phyloP scores from a whole-genome alignment of 2,113 vertebrate genomes.

The Gallinago paraguaiae region DNA sequence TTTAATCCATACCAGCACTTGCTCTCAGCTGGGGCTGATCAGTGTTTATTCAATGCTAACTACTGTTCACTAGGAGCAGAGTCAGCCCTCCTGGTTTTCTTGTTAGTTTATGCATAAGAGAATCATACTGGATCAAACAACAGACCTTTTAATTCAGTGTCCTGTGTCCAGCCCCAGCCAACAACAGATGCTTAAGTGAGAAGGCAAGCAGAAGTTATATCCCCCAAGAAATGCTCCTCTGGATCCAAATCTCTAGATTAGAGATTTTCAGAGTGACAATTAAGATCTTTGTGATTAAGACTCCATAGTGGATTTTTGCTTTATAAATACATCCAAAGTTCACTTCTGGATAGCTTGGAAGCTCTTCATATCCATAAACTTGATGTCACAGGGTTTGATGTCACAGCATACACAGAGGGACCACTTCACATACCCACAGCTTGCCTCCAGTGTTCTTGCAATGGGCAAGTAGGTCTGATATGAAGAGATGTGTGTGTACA shows the following conservation, averaged over 20 bases:
- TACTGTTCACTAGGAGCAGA: not conserved
- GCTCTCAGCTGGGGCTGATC: not conserved
- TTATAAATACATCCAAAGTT: not conserved
- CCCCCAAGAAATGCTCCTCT: not conserved
- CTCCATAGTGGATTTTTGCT: not conserved
- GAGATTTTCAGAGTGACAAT: not conserved
- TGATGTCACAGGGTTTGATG: not conserved
- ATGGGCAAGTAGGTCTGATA: fast-evolving
- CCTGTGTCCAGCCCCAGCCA: not conserved
- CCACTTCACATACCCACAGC: not conserved
- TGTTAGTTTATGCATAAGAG: not conserved
- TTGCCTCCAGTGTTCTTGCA: not conserved
- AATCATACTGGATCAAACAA: not conserved
- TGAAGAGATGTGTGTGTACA: not conserved
- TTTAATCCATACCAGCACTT: not conserved
- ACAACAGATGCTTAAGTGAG: not conserved
- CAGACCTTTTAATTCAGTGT: not conserved
- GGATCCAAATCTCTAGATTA: not conserved
- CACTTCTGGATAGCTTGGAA: not conserved
- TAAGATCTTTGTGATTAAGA: not conserved
- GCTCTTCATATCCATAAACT: not conserved
- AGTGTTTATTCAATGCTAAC: not conserved
- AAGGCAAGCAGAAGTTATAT: not conserved
- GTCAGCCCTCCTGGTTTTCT: not conserved
- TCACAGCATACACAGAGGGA: not conserved